Conservation (phyloP, 2,113 vertebrate genomes). For the Hypocryptadius cinnamomeus region DNA sequence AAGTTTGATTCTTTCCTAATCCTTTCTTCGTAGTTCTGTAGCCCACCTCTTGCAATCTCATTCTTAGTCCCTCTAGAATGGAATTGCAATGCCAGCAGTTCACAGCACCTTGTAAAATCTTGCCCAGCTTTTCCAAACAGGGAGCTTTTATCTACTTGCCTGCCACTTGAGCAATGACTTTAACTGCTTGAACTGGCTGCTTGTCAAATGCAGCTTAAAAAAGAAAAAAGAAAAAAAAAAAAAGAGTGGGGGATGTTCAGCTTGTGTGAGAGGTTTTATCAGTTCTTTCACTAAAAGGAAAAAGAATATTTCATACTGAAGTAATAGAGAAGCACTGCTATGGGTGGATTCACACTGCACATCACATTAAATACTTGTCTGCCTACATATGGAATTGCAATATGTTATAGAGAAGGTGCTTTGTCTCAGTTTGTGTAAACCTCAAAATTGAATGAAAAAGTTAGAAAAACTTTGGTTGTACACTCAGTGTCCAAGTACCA, state of each 20-base stretch:
- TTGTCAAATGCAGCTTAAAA: background rate
- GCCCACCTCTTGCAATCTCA: background rate
- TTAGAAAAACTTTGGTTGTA: background rate
- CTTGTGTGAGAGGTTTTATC: background rate
- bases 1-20: background rate
- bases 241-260: rapidly evolving
- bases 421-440: background rate
- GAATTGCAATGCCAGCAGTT: background rate
- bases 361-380: background rate
- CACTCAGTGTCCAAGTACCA: background rate
- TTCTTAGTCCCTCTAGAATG: background rate
- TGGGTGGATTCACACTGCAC: background rate
- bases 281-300: background rate
- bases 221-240: rapidly evolving
- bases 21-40: background rate
- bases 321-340: background rate
- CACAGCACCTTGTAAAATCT: background rate
- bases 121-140: background rate
- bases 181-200: background rate
- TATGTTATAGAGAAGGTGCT: background rate
- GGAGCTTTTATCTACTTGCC: background rate
- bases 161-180: background rate
- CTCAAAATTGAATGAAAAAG: background rate
- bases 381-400: background rate
- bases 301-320: background rate